Percentiles rank a stretch among this genome's conserved stretches.
Evolutionary conservation across 1,140 invertebrate species (phyloP).

Genomic region (Zeugodacus cucurbitae): DNA sequence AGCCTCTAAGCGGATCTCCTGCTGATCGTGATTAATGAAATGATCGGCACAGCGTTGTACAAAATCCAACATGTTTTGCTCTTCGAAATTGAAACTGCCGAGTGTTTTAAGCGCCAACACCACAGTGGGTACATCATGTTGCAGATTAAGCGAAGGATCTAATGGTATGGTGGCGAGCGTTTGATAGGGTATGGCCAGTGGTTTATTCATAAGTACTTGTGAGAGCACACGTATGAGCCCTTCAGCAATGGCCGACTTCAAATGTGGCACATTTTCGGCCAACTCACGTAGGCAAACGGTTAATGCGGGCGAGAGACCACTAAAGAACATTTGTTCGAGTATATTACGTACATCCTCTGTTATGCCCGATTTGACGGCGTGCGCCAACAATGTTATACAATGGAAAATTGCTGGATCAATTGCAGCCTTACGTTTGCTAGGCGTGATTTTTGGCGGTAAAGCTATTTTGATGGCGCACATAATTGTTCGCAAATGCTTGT

Average conservation of each 20-base stretch:
- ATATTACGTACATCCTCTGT: slow-evolving; percentile 84
- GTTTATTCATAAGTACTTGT: slow-evolving; percentile 88
- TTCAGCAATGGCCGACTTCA: slow-evolving; percentile 93
- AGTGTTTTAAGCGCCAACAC: slow-evolving; percentile 94
- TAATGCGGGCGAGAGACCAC: slow-evolving; percentile 88
- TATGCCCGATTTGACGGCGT: slow-evolving; percentile 83
- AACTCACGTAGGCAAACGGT: slow-evolving; percentile 92
- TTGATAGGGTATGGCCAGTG: slow-evolving; percentile 73
- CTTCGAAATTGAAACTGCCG: slow-evolving; percentile 97
- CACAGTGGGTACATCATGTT: slow-evolving; percentile 81
- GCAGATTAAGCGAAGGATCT: slow-evolving; percentile 56
- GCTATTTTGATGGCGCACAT: slow-evolving; percentile 87
- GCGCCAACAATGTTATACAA: slow-evolving; percentile 92
- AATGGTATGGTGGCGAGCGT: slow-evolving; percentile 50
- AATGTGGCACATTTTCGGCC: slow-evolving; percentile 85
- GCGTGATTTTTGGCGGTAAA: slow-evolving; percentile 82
- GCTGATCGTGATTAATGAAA: slow-evolving; percentile 91
- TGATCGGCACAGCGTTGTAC: slow-evolving; percentile 92
- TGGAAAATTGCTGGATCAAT: slow-evolving; percentile 93
- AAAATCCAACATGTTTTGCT: slow-evolving; percentile 91
- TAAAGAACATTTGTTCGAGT: slow-evolving; percentile 91
- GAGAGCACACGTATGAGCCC: slow-evolving; percentile 89
- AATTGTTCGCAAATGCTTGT: slow-evolving; percentile 82
- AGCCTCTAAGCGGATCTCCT: slow-evolving; percentile 92
- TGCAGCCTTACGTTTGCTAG: slow-evolving; percentile 76